A percentile compares a stretch with the other conserved stretches of the same genome.
Evolutionary conservation across 2,888 invertebrate genomes (phyloP).

Genomic region (Chalcis sispes): DNA sequence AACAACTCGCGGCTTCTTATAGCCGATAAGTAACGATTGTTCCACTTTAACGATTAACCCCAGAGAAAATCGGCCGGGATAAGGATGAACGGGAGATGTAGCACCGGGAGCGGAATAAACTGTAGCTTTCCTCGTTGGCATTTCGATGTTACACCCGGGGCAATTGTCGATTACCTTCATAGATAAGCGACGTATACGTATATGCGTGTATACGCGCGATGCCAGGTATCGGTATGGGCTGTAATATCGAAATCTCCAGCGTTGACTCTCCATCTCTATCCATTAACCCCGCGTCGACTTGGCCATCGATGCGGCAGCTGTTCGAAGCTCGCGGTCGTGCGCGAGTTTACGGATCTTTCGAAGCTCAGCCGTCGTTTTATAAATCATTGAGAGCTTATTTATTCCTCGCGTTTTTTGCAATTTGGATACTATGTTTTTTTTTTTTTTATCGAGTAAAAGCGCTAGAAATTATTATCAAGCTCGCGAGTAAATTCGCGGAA

Average conservation of each 20-base stretch:
- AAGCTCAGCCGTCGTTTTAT: slow-evolving; percentile 67
- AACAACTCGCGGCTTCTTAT: not conserved
- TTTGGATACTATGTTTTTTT: no score
- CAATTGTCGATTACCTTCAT: slow-evolving; percentile 50
- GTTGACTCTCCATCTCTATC: slow-evolving; percentile 10
- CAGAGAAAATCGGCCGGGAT: slow-evolving; percentile 5
- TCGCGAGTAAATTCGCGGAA: no score
- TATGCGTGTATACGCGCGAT: not conserved
- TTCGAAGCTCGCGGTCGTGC: not conserved
- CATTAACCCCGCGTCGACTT: slow-evolving; percentile 2
- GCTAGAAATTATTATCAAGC: no score
- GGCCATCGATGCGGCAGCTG: not conserved
- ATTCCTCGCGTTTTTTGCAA: slow-evolving; percentile 59
- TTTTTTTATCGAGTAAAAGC: no score
- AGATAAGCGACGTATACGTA: slow-evolving; percentile 38
- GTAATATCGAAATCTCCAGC: slow-evolving; percentile 34
- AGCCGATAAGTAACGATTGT: not conserved
- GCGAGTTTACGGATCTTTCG: slow-evolving; percentile 65
- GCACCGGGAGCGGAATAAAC: not conserved
- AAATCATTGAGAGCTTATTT: slow-evolving; percentile 68
- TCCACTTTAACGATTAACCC: slow-evolving; percentile 16
- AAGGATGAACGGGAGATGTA: not conserved
- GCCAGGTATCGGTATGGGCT: no score
- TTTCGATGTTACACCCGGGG: slow-evolving; percentile 16
- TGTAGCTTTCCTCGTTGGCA: slow-evolving; percentile 33